A percentile compares a stretch with the other conserved stretches of the same genome.
Conservation (phyloP, 2,888 invertebrate genomes). For the Fragum fragum region DNA sequence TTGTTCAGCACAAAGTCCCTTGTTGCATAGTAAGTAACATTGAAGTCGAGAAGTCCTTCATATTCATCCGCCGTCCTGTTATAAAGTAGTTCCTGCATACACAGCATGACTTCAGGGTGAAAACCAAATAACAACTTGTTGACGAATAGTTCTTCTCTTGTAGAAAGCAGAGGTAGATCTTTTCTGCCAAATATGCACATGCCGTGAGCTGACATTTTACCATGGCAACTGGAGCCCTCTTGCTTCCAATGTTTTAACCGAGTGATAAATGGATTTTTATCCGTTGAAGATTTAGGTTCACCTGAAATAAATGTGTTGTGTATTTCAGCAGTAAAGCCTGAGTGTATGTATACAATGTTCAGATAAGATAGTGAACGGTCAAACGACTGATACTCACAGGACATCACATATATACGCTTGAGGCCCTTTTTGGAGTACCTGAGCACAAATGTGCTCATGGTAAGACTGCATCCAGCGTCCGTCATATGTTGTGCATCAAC, state of each 20-base stretch:
- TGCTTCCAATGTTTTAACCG: background rate
- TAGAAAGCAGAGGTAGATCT: background rate
- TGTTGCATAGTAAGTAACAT: background rate
- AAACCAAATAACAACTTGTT: background rate
- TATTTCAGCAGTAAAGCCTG: too few relatives aligned
- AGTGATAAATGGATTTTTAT: background rate
- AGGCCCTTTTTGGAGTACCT: too few relatives aligned
- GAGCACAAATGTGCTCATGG: too few relatives aligned
- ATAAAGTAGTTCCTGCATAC: slow-evolving; percentile 7
- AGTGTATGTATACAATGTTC: too few relatives aligned
- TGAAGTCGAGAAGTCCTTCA: background rate
- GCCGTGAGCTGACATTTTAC: background rate
- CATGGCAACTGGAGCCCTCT: background rate
- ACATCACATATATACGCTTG: too few relatives aligned
- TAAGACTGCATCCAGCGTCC: too few relatives aligned
- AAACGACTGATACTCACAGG: too few relatives aligned
- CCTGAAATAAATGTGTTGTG: too few relatives aligned
- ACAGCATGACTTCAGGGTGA: background rate
- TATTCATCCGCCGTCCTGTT: background rate
- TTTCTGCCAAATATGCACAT: background rate
- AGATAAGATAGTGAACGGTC: too few relatives aligned
- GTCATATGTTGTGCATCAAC: too few relatives aligned
- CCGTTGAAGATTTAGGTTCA: background rate
- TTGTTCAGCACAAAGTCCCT: background rate
- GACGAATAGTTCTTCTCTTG: background rate